Conservation (phyloP, 2,113 vertebrate species). For the Fregata magnificens region DNA sequence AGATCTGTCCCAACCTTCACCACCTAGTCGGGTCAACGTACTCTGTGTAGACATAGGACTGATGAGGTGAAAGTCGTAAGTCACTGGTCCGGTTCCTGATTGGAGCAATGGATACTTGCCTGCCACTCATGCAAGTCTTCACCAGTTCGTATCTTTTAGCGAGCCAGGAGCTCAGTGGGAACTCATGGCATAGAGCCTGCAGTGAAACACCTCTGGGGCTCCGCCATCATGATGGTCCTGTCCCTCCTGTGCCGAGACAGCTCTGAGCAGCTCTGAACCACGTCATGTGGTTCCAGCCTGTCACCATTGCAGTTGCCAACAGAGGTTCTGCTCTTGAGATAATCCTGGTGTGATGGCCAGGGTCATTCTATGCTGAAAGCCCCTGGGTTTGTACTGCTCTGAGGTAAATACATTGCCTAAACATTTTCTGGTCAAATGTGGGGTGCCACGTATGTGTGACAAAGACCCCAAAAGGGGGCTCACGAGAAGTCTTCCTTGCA, state of each 20-base stretch:
- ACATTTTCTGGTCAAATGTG: not conserved
- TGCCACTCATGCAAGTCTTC: accelerated
- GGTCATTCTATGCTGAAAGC: not conserved
- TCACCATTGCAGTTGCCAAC: not conserved
- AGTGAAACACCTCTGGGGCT: not conserved
- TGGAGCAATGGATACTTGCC: not conserved
- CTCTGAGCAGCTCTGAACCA: not conserved
- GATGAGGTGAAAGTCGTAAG: not conserved
- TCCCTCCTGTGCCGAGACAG: not conserved
- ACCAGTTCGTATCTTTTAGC: not conserved
- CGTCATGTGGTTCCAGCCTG: not conserved
- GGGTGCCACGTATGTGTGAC: not conserved
- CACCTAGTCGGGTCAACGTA: not conserved
- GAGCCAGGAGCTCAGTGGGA: not conserved
- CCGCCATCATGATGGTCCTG: not conserved
- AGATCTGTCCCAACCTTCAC: not conserved
- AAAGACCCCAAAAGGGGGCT: not conserved
- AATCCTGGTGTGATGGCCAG: not conserved
- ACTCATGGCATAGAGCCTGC: not conserved
- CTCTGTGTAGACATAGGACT: not conserved
- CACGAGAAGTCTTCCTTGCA: not conserved
- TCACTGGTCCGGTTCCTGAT: not conserved
- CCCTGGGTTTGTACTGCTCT: not conserved
- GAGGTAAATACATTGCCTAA: not conserved
- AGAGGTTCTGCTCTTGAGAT: not conserved